A percentile compares a stretch with the other conserved stretches of the same genome.
Evolutionary conservation across 2,113 vertebrate genomes (phyloP).

Genomic region (Caracal caracal): DNA sequence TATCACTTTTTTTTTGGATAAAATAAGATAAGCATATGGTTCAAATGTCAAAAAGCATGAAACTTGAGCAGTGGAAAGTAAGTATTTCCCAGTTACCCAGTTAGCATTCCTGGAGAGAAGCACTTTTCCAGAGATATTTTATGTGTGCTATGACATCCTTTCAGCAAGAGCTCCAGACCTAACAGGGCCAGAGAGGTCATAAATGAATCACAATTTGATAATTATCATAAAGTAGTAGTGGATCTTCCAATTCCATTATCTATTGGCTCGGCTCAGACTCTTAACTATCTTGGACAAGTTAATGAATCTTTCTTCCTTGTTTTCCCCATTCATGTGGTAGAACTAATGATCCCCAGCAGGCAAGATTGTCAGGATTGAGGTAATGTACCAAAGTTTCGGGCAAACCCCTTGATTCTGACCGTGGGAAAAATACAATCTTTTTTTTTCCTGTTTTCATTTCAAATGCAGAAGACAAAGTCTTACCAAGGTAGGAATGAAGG

Average conservation of each 20-base stretch:
- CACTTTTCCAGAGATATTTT: neutral
- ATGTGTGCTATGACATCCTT: neutral
- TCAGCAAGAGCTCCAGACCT: neutral
- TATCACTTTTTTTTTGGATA: neutral
- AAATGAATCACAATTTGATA: neutral
- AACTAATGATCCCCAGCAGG: neutral
- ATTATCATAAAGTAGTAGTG: neutral
- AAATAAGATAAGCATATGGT: neutral
- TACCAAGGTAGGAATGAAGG: neutral
- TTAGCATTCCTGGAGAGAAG: neutral
- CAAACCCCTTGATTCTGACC: neutral
- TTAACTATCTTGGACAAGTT: neutral
- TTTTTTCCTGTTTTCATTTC: conserved; percentile 8
- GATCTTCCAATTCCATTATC: neutral
- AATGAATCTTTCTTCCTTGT: neutral
- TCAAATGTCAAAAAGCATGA: conserved; percentile 13
- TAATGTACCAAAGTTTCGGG: neutral
- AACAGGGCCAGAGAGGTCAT: neutral
- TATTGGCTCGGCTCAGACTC: neutral
- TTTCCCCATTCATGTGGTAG: neutral
- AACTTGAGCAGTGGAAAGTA: neutral
- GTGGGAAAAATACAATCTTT: neutral
- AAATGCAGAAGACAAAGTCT: neutral
- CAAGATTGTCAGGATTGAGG: neutral
- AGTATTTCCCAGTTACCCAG: neutral